Percentiles rank a stretch among this genome's conserved stretches.
Conservation (phyloP, 2,888 invertebrate genomes). For the Drosophila prolongata region DNA sequence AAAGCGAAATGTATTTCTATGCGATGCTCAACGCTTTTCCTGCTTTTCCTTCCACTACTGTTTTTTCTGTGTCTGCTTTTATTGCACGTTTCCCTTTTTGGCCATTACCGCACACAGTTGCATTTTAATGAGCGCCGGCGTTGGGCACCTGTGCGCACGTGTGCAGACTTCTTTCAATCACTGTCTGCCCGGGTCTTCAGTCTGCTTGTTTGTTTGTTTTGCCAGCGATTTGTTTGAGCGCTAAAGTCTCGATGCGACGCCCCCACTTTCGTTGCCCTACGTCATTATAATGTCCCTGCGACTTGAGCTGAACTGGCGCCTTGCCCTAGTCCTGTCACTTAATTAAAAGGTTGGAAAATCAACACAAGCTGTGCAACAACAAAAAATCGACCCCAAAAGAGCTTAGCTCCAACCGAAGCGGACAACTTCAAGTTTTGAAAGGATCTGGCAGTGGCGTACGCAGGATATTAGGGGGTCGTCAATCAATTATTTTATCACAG, state of each 20-base stretch:
- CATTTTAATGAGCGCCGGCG: slow-evolving; percentile 70
- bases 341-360: slow-evolving; percentile 79
- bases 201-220: slow-evolving; percentile 33
- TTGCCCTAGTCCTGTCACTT: slow-evolving; percentile 63
- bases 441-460: slow-evolving; percentile 6
- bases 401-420: slow-evolving; percentile 13
- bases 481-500: not conserved
- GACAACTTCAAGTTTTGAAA: slow-evolving; percentile 21
- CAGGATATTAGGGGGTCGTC: not conserved
- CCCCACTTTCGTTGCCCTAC: slow-evolving; percentile 13
- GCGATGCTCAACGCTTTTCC: slow-evolving; percentile 25
- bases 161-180: slow-evolving; percentile 75
- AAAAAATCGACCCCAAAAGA: slow-evolving; percentile 14
- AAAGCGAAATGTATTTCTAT: slow-evolving; percentile 67
- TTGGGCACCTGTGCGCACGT: slow-evolving; percentile 56
- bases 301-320: slow-evolving; percentile 31
- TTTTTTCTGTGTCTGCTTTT: slow-evolving; percentile 49
- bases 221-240: slow-evolving; percentile 74
- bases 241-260: slow-evolving; percentile 52
- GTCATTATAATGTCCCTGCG: slow-evolving; percentile 64
- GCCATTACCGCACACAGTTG: slow-evolving; percentile 69
- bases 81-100: slow-evolving; percentile 71
- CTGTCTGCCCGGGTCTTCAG: slow-evolving; percentile 37
- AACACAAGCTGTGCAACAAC: slow-evolving; percentile 52
- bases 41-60: slow-evolving; percentile 1